Base-by-base conservation (phyloP, 2,888 invertebrate species). In the Apodemia mormo region DNA sequence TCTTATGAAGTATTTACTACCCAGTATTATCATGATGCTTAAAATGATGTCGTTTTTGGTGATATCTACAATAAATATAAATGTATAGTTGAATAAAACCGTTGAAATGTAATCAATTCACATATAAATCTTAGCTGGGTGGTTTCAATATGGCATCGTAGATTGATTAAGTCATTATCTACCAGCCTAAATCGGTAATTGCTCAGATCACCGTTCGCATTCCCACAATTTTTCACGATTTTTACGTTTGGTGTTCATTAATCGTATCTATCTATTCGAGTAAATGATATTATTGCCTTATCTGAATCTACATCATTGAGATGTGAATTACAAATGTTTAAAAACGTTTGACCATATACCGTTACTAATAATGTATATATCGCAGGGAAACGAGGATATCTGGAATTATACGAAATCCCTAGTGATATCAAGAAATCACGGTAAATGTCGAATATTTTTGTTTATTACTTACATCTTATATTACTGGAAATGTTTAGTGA, bases 101-200 rank as follows among this genome's bases (percentile, higher is more conserved):
- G 12, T 61, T 33, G 33, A 61, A 29, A 30, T 12, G 30, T 61
- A 30, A 61, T 12, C 30, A 61, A 61, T 61, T 12, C 49, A 52
- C 4, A 8, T 30, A 14, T 22, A 29, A 54, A 37, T 12, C 54
- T 14, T 30, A 52, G 14, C 54, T 56, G 65, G 43, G 65, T 66
- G 40, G 56, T 49, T 22, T 54, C 56, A n/a, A 52, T 68, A 67
- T 30, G 49, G 61, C 30, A 14, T 49, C 29, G 9, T 40, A 33
- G n/a, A 29, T 65, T 65, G 65, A 65, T 69, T 69, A 52, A 69
- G 69, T 22, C 37, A 37, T 65, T 65, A 65, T 65, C 22, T 29
- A 58, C 22, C 29, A 56, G 52, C 65, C 65, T 40, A 40, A 58
- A 54, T 52, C 33, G 40, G 37, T 52, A 66, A 66, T 66, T 49